Evolutionary conservation across 2,113 vertebrate species (phyloP), one percentile per base, ranked within the genome.

Genomic region (Sitta europaea): DNA sequence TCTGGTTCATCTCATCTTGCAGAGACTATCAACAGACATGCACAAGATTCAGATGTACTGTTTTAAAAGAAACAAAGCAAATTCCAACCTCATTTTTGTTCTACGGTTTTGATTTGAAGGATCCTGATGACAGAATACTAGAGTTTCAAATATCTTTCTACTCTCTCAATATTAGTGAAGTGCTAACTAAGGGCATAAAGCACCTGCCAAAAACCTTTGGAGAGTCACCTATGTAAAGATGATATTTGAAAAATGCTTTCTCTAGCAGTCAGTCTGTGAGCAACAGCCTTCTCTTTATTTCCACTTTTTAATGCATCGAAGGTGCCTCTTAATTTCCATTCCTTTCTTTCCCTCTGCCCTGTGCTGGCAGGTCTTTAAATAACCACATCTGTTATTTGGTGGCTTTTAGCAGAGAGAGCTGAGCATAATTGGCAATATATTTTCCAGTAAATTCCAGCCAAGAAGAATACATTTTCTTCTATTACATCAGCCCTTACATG

Each of bases 391-490:
- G 63, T 74, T 95, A 92, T 83, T 58, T 76, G 55, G 74, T 76
- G 36, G 87, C 68, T 94, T 94, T 89, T 88, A 95, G 72, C 43
- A 92, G 54, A 83, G 68, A 14, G 47, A 70, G 50, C 45, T 86
- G 59, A 90, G 51, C 55, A 71, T 94, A 90, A 97, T 6, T 50
- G 75, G 51, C 54, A 63, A 58, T 54, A 70, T 55, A 83, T 96
- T 86, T 96, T 87, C 88, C 50, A 91, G 54, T 77, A 93, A 96
- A 94, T 94, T 96, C 86, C 96, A 96, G 68, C 35, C 35, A 88
- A 81, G 54, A 86, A 62, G 54, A 94, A 96, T 45, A 81, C 42
- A 50, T 87, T 89, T 91, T 91, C 80, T 71, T n/a, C 35, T 92
- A 73, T 92, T 85, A 76, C 24, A 19, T 91, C 78, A 92, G 28